Conservation (phyloP, 2,888 invertebrate species). For the Eristalis tenax region DNA sequence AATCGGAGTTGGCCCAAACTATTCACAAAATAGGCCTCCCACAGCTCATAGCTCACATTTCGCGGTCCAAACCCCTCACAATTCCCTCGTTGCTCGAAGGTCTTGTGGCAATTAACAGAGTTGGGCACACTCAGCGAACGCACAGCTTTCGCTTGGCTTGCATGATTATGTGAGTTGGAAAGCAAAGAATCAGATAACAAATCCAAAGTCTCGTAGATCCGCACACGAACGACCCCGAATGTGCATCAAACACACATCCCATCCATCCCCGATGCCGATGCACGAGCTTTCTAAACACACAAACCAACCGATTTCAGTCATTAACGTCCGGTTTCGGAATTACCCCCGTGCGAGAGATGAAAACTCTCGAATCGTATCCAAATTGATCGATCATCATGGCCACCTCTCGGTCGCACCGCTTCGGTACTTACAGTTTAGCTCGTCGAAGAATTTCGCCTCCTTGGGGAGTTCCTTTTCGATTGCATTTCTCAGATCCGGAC, state of each 20-base stretch:
- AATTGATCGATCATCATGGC: background rate
- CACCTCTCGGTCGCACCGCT: background rate
- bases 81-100: no score
- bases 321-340: background rate
- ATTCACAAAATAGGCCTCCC: no score
- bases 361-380: background rate
- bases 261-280: background rate
- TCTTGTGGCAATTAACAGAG: background rate
- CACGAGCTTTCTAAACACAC: background rate
- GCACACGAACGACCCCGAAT: background rate
- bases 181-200: background rate
- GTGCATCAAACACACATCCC: background rate
- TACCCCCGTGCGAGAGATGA: background rate
- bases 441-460: conserved; percentile 86
- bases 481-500: conserved; percentile 77
- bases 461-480: conserved; percentile 80
- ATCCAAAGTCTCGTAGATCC: background rate
- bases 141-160: background rate
- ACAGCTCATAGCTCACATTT: no score
- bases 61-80: background rate
- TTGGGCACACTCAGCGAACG: background rate
- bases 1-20: no score
- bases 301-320: background rate
- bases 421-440: conserved; percentile 86
- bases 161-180: background rate